phyloP scores from a whole-genome alignment of 2,797 vertebrate species.

The Chromobotia macracanthus region DNA sequence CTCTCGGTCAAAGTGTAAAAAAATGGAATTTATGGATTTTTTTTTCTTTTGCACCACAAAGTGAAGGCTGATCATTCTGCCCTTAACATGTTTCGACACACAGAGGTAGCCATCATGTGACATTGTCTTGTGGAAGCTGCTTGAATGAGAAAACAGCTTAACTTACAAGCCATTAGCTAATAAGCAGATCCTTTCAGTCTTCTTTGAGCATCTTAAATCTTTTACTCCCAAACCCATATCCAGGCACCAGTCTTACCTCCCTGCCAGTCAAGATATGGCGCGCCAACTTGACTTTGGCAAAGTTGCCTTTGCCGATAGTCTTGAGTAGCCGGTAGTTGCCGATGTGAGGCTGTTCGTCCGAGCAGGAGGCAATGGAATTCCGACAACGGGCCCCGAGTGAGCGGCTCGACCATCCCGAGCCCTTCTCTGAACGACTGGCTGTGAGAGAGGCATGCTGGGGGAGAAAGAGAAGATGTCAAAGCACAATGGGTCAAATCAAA shows the following conservation, averaged over 20 bases:
- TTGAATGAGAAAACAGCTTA: background rate
- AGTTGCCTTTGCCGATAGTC: conserved; percentile 98
- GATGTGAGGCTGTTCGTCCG: conserved; percentile 94
- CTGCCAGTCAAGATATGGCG: conserved; percentile 94
- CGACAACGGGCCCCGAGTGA: conserved; percentile 92
- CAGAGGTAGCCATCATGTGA: background rate
- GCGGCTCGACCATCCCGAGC: conserved; percentile 86
- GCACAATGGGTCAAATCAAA: background rate
- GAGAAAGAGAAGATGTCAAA: conserved; percentile 28
- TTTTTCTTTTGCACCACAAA: conserved; percentile 33
- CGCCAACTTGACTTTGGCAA: conserved; percentile 96
- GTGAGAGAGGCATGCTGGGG: conserved; percentile 89
- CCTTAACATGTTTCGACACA: background rate
- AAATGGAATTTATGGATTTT: background rate
- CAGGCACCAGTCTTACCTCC: conserved; percentile 56
- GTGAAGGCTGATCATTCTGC: background rate
- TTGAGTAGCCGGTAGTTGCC: conserved; percentile 97
- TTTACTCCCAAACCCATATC: conserved; percentile 16
- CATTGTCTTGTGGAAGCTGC: background rate
- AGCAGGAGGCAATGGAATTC: conserved; percentile 93
- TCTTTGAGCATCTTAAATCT: background rate
- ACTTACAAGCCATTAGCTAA: background rate
- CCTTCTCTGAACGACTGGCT: conserved; percentile 91
- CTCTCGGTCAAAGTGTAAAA: conserved; percentile 53
- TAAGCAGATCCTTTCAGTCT: background rate